Percentiles rank a stretch among this genome's conserved stretches.
Evolutionary conservation across 2,888 invertebrate genomes (phyloP).

Genomic region (Buathra laborator): DNA sequence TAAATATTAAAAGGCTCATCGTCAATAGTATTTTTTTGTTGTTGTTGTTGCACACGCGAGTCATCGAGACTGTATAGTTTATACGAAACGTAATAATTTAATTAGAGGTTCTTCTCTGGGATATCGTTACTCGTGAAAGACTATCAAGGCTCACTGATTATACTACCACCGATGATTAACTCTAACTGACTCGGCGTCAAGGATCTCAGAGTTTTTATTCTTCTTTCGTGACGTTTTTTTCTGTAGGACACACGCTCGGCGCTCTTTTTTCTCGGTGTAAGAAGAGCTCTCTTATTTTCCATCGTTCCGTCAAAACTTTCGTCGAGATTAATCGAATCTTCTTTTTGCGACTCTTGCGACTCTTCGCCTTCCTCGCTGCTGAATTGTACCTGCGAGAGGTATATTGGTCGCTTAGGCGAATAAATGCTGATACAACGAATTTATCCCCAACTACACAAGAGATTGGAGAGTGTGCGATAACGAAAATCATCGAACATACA

Average conservation of each 20-base stretch:
- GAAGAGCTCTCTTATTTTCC: slow-evolving; percentile 52
- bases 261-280: slow-evolving; percentile 62
- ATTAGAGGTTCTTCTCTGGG: too few relatives aligned
- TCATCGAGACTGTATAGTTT: background rate
- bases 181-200: slow-evolving; percentile 79
- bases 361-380: slow-evolving; percentile 82
- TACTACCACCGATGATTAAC: slow-evolving; percentile 76
- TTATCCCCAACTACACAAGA: background rate
- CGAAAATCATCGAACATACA: slow-evolving; percentile 18
- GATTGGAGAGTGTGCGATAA: slow-evolving; percentile 6
- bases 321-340: slow-evolving; percentile 71
- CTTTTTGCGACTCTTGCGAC: slow-evolving; percentile 79
- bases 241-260: slow-evolving; percentile 71
- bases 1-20: slow-evolving; percentile 21
- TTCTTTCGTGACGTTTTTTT: slow-evolving; percentile 69
- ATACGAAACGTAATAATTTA: too few relatives aligned
- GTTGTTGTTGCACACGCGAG: background rate
- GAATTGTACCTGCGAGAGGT: slow-evolving; percentile 78
- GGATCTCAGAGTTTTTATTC: slow-evolving; percentile 64
- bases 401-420: slow-evolving; percentile 70
- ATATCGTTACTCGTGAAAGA: background rate
- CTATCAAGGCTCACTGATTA: slow-evolving; percentile 41
- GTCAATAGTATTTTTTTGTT: background rate
- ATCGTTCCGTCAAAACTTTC: slow-evolving; percentile 41
- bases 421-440: slow-evolving; percentile 10